Evolutionary conservation across 2,888 invertebrate species (phyloP), one percentile per base, ranked within the genome.

Genomic region (Cheilosia soror): DNA sequence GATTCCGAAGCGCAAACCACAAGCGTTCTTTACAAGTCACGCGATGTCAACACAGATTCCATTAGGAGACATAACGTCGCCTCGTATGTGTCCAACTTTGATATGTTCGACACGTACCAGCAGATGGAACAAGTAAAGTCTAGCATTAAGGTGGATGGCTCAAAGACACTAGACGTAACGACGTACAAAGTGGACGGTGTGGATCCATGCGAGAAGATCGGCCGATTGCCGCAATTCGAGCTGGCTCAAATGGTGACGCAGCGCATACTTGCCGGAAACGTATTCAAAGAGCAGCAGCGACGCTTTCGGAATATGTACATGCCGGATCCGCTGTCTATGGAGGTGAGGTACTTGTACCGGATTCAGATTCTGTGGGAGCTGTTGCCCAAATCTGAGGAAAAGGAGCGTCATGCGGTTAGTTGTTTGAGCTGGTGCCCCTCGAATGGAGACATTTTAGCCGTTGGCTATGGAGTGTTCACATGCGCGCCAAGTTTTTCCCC

Each of bases 11-110:
- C 95, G 0, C 96, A 97, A 92, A 96, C 96, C 0, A 91, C 93
- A 40, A 93, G 92, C 53, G 91, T 93, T 33, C 92, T 96, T 5
- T 93, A 93, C 11, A 96, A 96, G 90, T 93, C 95, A 0, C 93
- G 96, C 13, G 93, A 94, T 76, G 95, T 95, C 0, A 93, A 94
- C 37, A 93, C 95, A 0, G 93, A 93, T 1, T 92, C 93, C 29
- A 93, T 93, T 0, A 91, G 92, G 71, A 94, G 93, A 73, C 93
- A 92, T 68, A 94, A 95, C 88, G 93, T 93, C 3, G 93, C 93
- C 1, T 93, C 95, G 0, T 96, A 95, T 89, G 96, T 96, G 0
- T 96, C 96, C 0, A 93, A 95, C 89, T 97, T 96, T 94, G 96
- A 96, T 88, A 96, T 96, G 95, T 94, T 94, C 88, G 96, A 96